Conservation (phyloP, 2,888 invertebrate species). For the Clostera curtula region DNA sequence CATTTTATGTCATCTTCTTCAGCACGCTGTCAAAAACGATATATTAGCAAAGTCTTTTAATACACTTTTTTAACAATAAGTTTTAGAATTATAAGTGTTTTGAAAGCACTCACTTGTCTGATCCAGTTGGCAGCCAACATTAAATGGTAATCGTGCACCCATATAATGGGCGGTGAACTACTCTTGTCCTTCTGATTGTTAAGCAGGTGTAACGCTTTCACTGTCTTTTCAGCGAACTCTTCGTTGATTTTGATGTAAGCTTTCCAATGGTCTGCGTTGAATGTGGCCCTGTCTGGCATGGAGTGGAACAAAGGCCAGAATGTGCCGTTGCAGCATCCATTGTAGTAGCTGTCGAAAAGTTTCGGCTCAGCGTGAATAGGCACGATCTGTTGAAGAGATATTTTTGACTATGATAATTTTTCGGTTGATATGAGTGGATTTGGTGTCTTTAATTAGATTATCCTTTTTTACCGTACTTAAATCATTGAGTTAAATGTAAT, state of each 20-base stretch:
- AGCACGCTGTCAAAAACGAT: slow-evolving; percentile 70
- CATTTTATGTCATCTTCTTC: slow-evolving; percentile 85
- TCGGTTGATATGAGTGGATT: too few species aligned
- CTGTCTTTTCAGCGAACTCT: slow-evolving; percentile 87
- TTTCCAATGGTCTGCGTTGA: slow-evolving; percentile 87
- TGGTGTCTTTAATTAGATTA: too few species aligned
- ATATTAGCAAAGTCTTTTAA: slow-evolving; percentile 4
- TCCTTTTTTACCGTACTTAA: too few species aligned
- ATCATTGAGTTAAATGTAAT: too few species aligned
- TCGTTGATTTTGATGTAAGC: slow-evolving; percentile 88
- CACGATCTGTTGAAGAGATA: slow-evolving; percentile 77
- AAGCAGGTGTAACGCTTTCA: slow-evolving; percentile 77
- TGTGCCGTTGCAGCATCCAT: slow-evolving; percentile 93
- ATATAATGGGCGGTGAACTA: slow-evolving; percentile 82
- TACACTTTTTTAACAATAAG: too few species aligned
- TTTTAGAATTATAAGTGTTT: not conserved
- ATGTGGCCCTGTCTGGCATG: slow-evolving; percentile 91
- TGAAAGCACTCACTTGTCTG: slow-evolving; percentile 75
- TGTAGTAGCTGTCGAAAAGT: slow-evolving; percentile 90
- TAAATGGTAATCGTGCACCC: slow-evolving; percentile 96
- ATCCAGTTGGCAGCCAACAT: slow-evolving; percentile 95
- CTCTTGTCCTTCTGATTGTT: slow-evolving; percentile 64
- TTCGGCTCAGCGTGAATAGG: slow-evolving; percentile 85
- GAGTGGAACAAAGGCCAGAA: slow-evolving; percentile 96
- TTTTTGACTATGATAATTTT: slow-evolving; percentile 4